Percentiles rank a stretch among this genome's conserved stretches.
Evolutionary conservation across 2,888 invertebrate species (phyloP).

Genomic region (Eupithecia abbreviata): DNA sequence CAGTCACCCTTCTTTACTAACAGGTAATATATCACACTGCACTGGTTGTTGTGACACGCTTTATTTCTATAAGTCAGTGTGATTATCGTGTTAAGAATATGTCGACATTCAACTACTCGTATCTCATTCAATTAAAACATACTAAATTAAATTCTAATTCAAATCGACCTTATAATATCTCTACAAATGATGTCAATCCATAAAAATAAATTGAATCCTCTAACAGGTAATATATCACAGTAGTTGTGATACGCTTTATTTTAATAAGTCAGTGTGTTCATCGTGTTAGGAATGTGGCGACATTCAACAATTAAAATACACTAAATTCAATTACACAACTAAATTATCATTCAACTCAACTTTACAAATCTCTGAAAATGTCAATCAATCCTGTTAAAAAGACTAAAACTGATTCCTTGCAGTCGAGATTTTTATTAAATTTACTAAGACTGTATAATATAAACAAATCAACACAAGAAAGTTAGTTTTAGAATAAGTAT

Average conservation of each 20-base stretch:
- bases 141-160: no score
- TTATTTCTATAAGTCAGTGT: neutral
- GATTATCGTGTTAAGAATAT: neutral
- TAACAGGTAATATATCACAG: no score
- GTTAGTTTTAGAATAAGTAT: neutral
- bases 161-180: no score
- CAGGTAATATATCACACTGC: conserved; percentile 60
- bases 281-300: no score
- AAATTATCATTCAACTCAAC: neutral
- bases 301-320: no score
- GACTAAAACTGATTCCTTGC: neutral
- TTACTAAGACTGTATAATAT: neutral
- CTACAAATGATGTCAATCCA: no score
- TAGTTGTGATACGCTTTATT: no score
- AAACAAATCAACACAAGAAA: neutral
- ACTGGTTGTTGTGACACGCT: neutral
- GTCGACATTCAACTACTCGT: neutral
- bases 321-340: no score
- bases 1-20: conserved; percentile 80
- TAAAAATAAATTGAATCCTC: no score
- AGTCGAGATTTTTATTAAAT: neutral
- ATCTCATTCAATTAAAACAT: no score
- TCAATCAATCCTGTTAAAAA: neutral
- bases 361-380: neutral
- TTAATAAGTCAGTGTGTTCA: no score